Evolutionary conservation across 2,888 invertebrate species (phyloP), one percentile per base, ranked within the genome.

Genomic region (Nymphalis c-album): DNA sequence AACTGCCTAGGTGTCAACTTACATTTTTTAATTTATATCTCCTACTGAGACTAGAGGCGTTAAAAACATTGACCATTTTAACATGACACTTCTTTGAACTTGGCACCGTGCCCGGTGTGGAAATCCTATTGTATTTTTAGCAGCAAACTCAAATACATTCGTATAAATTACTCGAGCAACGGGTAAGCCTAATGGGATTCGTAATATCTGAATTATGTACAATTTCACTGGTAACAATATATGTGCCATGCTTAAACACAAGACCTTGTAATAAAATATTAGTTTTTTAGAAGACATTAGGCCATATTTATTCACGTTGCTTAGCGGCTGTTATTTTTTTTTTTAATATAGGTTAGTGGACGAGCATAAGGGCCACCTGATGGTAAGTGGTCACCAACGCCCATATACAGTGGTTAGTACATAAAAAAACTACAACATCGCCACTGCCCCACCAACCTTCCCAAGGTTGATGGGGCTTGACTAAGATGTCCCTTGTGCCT

Each of bases 41-140:
- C 50, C 63, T 51, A 57, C 58, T 35, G 63, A 61, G 48, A 51
- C 57, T 35, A 40, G 46, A 60, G 70, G 69, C 64, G 71, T 68
- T 72, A 69, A 65, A 59, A 61, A 60, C 63, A 63, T 60, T 67
- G 69, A 63, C 74, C 66, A 69, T 74, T 73, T 47, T 74, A 72
- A 63, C 68, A 63, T 70, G 72, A 71, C 70, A 71, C 73, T 60
- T 68, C 64, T 70, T 64, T 67, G 62, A 64, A 64, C 62, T 70
- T 73, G 72, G 69, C 71, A 81, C 78, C 78, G 81, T 77, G 75
- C 79, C 77, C 68, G 16, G 46, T 60, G 53, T 51, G 51, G 48
- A 55, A 48, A 60, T 77, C 76, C 73, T 73, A 77, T 74, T 77
- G 77, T 81, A 80, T 81, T 80, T 76, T 76, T 72, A 77, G 79